These are phyloP conservation scores for Brachyrhaphis roseni DNA, from an alignment of 2,797 vertebrate species.

Conservation along the genomic window DNA sequence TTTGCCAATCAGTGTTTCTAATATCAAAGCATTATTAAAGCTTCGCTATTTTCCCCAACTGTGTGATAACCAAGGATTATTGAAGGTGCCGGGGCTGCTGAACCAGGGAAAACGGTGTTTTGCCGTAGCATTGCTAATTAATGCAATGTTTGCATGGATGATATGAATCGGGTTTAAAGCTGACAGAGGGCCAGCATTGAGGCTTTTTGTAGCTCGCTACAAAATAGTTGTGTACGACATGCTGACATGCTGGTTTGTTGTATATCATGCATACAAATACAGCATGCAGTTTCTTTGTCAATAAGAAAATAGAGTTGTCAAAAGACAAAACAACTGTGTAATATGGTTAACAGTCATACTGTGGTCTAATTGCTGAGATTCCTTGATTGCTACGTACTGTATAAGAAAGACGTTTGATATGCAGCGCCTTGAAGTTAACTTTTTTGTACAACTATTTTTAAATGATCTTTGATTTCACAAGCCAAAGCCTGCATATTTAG, in stretches of 20 bases:
- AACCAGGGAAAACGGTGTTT: constrained; percentile 61
- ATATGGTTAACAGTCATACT: not conserved
- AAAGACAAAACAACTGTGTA: not conserved
- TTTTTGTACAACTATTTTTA: not conserved
- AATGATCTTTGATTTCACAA: not conserved
- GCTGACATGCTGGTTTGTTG: not conserved
- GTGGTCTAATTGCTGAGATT: not conserved
- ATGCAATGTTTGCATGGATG: constrained; percentile 54
- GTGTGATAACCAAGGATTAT: constrained; percentile 70
- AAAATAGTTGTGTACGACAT: constrained; percentile 13
- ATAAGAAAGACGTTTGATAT: not conserved
- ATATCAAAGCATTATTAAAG: constrained; percentile 72
- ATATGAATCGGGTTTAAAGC: constrained; percentile 56
- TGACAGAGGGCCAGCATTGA: constrained; percentile 50
- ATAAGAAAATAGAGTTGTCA: not conserved
- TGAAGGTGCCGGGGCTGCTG: constrained; percentile 64
- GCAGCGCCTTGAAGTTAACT: not conserved
- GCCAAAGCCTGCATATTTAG: not conserved
- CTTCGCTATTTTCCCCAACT: constrained; percentile 58
- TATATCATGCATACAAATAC: constrained; percentile 2
- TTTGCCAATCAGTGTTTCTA: constrained; percentile 70
- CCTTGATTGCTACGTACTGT: not conserved
- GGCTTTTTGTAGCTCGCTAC: not conserved
- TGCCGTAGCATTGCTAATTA: constrained; percentile 68
- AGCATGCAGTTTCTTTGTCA: constrained; percentile 5